phyloP scores from a whole-genome alignment of 2,888 invertebrate genomes.

The Timema podura region DNA sequence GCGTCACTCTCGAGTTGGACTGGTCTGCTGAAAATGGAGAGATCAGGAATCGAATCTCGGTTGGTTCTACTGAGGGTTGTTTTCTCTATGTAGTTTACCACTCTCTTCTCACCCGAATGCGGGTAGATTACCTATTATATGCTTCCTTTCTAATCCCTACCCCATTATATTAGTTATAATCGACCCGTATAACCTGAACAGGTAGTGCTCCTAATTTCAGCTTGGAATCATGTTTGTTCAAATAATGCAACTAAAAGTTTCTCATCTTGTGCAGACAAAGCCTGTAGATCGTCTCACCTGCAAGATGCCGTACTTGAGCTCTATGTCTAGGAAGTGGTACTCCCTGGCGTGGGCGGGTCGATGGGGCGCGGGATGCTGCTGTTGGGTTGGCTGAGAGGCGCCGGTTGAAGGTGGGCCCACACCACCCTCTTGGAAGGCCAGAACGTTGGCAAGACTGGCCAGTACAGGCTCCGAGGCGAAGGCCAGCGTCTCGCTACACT shows the following conservation, averaged over 20 bases:
- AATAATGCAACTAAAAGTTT: neutral
- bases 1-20: too few relatives aligned
- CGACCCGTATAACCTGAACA: too few relatives aligned
- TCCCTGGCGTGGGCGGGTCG: constrained; percentile 69
- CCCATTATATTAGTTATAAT: too few relatives aligned
- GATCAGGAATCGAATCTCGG: too few relatives aligned
- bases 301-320: constrained; percentile 86
- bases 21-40: too few relatives aligned
- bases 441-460: constrained; percentile 83
- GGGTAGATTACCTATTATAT: too few relatives aligned
- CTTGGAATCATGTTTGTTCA: neutral
- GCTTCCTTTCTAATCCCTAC: too few relatives aligned
- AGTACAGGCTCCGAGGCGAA: constrained; percentile 92
- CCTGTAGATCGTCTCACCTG: constrained; percentile 59
- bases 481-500: constrained; percentile 81
- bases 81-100: too few relatives aligned
- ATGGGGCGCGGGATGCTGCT: constrained; percentile 40
- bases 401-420: constrained; percentile 39
- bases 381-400: constrained; percentile 42
- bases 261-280: neutral
- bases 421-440: constrained; percentile 71
- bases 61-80: too few relatives aligned
- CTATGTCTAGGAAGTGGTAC: constrained; percentile 85
- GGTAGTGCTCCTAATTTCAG: too few relatives aligned
- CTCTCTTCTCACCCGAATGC: too few relatives aligned